Evolutionary conservation across 2,797 vertebrate genomes (phyloP).

Genomic region (Xyrichtys novacula): DNA sequence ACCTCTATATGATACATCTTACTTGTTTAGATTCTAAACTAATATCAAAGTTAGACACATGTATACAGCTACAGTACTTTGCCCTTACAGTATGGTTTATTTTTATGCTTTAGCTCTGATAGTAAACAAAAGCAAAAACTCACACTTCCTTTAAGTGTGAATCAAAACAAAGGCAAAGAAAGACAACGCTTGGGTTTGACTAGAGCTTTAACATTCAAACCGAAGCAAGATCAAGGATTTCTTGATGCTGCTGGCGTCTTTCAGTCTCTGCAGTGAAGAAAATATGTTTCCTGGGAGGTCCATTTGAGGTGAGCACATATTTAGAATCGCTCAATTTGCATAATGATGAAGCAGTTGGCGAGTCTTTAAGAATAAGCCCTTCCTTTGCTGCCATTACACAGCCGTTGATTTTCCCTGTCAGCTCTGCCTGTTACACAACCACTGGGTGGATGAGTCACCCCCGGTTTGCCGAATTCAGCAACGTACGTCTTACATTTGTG

Average conservation of each 20-base stretch:
- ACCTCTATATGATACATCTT: too few relatives aligned
- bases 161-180: background rate
- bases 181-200: background rate
- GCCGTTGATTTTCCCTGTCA: constrained; percentile 55
- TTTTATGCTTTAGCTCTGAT: background rate
- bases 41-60: background rate
- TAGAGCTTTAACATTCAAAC: background rate
- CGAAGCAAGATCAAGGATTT: background rate
- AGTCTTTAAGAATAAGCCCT: constrained; percentile 36
- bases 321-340: constrained; percentile 23
- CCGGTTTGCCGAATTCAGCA: constrained; percentile 68
- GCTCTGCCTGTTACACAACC: constrained; percentile 73
- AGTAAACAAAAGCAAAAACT: constrained; percentile 3
- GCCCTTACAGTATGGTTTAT: background rate
- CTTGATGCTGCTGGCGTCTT: background rate
- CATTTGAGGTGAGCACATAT: constrained; percentile 7
- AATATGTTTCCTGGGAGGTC: constrained; percentile 7
- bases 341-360: constrained; percentile 26
- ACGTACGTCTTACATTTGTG: constrained; percentile 51
- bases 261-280: background rate
- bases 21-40: too few relatives aligned
- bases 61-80: background rate
- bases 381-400: constrained; percentile 43
- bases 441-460: constrained; percentile 81
- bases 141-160: background rate